Base-by-base conservation (phyloP, 1,140 invertebrate species). In the Pectinophora gossypiella region DNA sequence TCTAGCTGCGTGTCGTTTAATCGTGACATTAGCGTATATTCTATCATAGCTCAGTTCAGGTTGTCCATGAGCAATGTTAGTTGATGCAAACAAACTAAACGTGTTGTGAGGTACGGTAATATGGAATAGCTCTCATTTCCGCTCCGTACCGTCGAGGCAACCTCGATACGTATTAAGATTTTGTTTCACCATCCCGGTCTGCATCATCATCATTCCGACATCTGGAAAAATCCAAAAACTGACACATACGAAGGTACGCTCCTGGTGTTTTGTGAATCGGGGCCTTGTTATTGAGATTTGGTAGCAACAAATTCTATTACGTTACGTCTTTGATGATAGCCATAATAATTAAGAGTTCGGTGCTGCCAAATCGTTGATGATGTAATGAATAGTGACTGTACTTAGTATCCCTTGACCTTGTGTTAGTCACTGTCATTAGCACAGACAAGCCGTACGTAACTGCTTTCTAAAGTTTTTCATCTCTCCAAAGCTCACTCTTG, bases 181-280 rank as follows among this genome's bases (percentile, higher is more conserved):
- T 90, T 94, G 92, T 91, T 95, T 95, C 91, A 96, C 94, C 94
- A 96, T 95, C 90, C 94, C 94, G 81, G 93, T 92, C 93, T 96
- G 94, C 94, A 95, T 95, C 94, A 96, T 95, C 91, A 96, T 95
- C 94, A 96, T 95, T 91, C 95, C 94, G 87, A 96, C 95, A 96
- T 95, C 95, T 95, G 95, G 74, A 95, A 95, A 93, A 91, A 92
- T 90, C 81, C 87, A 91, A 87, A 89, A 80, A 82, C 83, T 88
- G 86, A 89, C 86, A 89, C 82, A 83, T 75, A 80, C 85, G 88
- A 76, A 87, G 74, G 76, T 72, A 81, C 73, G 75, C 67, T 68
- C 59, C 62, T 68, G 64, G 16, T 47, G 20, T 53, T 58, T 49
- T 59, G 56, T 64, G 54, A 48, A 45, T 49, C 57, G 54, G 51